A percentile compares a stretch with the other conserved stretches of the same genome.
These are phyloP conservation scores for Gasteruption jaculator DNA, from an alignment of 2,888 invertebrate genomes.

Conservation along the genomic window DNA sequence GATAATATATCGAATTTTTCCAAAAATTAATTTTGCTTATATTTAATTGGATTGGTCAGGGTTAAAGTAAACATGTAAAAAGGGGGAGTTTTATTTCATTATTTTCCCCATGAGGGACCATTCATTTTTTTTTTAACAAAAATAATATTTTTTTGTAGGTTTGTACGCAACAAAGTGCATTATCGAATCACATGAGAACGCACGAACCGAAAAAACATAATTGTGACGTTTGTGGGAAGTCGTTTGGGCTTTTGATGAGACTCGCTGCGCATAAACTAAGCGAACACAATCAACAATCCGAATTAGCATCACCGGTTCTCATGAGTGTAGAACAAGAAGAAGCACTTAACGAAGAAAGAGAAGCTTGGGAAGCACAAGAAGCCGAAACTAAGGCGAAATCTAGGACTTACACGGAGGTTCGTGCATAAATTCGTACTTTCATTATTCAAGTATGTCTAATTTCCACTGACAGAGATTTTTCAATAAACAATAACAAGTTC, in stretches of 20 bases:
- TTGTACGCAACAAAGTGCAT: slow-evolving; percentile 43
- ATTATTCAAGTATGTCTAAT: not conserved
- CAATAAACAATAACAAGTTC: not conserved
- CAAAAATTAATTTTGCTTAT: too few relatives aligned
- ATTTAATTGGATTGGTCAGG: too few relatives aligned
- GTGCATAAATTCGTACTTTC: slow-evolving; percentile 2
- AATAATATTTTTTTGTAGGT: slow-evolving; percentile 23
- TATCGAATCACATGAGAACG: slow-evolving; percentile 45
- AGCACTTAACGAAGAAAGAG: slow-evolving; percentile 40
- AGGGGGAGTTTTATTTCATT: too few relatives aligned
- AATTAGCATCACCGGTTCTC: slow-evolving; percentile 30
- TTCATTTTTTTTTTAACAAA: not conserved
- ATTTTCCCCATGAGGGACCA: too few relatives aligned
- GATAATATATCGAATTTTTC: too few relatives aligned
- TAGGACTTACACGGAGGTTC: slow-evolving; percentile 32
- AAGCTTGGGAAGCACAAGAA: slow-evolving; percentile 38
- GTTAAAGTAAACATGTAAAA: too few relatives aligned
- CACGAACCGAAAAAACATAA: slow-evolving; percentile 43
- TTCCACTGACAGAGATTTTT: not conserved
- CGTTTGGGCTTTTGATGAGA: slow-evolving; percentile 40
- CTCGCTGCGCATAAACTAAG: slow-evolving; percentile 38
- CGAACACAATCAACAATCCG: slow-evolving; percentile 36
- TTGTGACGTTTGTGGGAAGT: slow-evolving; percentile 42
- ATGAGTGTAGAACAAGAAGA: slow-evolving; percentile 42
- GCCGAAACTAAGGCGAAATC: slow-evolving; percentile 26